Conservation (phyloP, 1,140 invertebrate genomes). For the Philaenus spumarius region DNA sequence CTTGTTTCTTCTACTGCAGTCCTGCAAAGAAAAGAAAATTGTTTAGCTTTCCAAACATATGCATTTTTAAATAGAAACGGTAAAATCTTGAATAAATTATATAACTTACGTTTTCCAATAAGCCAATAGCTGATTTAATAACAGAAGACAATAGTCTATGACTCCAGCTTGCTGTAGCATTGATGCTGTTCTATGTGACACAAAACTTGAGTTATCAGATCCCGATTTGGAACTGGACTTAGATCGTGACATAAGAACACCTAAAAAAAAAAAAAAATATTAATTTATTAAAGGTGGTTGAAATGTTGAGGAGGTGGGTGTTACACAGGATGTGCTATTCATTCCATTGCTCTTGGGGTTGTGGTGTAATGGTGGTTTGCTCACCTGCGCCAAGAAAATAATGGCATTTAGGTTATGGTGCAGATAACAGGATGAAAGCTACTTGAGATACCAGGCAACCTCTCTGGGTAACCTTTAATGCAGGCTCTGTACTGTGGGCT, state of each 20-base stretch:
- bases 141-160: constrained; percentile 72
- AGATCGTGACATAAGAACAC: constrained; percentile 70
- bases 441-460: too few relatives aligned
- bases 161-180: constrained; percentile 70
- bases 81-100: background rate
- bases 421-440: too few relatives aligned
- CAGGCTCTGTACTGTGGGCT: too few relatives aligned
- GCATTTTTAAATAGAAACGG: background rate
- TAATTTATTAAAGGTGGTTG: too few relatives aligned
- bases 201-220: constrained; percentile 57
- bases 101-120: constrained; percentile 66
- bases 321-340: too few relatives aligned
- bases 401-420: too few relatives aligned
- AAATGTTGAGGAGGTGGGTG: too few relatives aligned
- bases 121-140: constrained; percentile 70
- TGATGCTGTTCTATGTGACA: constrained; percentile 67
- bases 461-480: too few relatives aligned
- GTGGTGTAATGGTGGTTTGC: too few relatives aligned
- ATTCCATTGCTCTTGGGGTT: too few relatives aligned
- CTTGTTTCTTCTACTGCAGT: constrained; percentile 45
- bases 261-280: constrained; percentile 38
- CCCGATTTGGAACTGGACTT: constrained; percentile 49
- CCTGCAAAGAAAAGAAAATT: constrained; percentile 30
- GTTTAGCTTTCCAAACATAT: too few relatives aligned
- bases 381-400: too few relatives aligned